phyloP scores from a whole-genome alignment of 1,140 invertebrate genomes.

The Drosophila triauraria region DNA sequence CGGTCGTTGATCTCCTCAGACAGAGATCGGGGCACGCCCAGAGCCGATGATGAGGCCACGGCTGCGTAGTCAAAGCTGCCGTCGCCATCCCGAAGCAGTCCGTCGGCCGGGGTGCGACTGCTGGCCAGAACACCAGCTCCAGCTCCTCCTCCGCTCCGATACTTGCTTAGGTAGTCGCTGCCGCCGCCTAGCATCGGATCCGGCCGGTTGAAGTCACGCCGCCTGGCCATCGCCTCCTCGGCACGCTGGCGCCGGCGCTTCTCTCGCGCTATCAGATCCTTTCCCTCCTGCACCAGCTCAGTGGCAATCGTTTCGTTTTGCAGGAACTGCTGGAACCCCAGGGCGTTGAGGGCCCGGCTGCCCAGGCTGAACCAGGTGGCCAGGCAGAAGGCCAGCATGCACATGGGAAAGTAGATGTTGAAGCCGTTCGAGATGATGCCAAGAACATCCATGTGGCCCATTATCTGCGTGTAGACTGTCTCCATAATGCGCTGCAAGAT shows the following conservation, averaged over 20 bases:
- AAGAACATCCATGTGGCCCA: constrained; percentile 99
- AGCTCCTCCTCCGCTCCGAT: constrained; percentile 85
- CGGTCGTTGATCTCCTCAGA: constrained; percentile 88
- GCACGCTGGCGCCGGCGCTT: constrained; percentile 92
- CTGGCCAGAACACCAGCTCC: constrained; percentile 7
- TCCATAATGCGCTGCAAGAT: constrained; percentile 70
- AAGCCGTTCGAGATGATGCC: constrained; percentile 98
- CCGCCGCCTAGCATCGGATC: constrained; percentile 86
- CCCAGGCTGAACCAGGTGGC: constrained; percentile 98
- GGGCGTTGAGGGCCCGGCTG: constrained; percentile 92
- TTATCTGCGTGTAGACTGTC: constrained; percentile 90
- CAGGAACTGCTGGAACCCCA: constrained; percentile 98
- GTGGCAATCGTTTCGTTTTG: constrained; percentile 96
- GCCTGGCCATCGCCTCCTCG: constrained; percentile 91
- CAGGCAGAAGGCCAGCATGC: constrained; percentile 96
- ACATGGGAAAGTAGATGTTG: constrained; percentile 99
- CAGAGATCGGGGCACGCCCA: constrained; percentile 82
- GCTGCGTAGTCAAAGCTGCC: constrained; percentile 63
- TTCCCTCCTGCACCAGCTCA: constrained; percentile 97
- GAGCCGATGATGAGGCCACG: constrained; percentile 59
- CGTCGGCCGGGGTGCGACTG: constrained; percentile 68
- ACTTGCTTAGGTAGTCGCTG: constrained; percentile 84
- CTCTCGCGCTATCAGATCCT: constrained; percentile 95
- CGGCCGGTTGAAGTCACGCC: constrained; percentile 88
- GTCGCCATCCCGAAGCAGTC: constrained; percentile 85